Evolutionary conservation across 1,140 invertebrate species (phyloP).

Genomic region (Zaprionus taronus): DNA sequence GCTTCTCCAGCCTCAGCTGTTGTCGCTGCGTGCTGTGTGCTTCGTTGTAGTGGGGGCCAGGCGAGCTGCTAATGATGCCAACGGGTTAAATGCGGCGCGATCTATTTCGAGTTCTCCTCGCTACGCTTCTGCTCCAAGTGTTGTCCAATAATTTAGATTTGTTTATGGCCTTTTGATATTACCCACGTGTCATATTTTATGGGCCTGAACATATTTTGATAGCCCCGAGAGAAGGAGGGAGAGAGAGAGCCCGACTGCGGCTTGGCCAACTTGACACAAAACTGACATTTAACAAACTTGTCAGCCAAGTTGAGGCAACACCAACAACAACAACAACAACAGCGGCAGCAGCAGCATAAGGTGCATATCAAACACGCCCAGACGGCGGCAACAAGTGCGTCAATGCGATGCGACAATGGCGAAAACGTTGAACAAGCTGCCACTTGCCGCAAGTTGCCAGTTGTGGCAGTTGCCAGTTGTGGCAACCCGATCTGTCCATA

Average conservation of each 20-base stretch:
- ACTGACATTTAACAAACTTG: slow-evolving; percentile 79
- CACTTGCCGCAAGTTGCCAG: slow-evolving; percentile 40
- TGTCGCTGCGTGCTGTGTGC: not conserved
- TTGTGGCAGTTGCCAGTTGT: slow-evolving; percentile 31
- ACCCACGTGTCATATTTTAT: slow-evolving; percentile 77
- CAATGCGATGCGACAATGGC: slow-evolving; percentile 54
- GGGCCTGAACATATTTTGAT: slow-evolving; percentile 62
- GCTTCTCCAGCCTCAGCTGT: slow-evolving; percentile 25
- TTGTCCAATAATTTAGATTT: slow-evolving; percentile 74
- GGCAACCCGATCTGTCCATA: slow-evolving; percentile 59
- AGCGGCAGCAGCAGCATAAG: slow-evolving; percentile 29
- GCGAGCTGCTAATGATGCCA: slow-evolving; percentile 80
- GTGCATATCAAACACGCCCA: slow-evolving; percentile 74
- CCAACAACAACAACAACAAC: slow-evolving; percentile 15
- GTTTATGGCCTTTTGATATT: slow-evolving; percentile 74
- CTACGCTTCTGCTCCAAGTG: slow-evolving; percentile 48
- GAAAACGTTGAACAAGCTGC: slow-evolving; percentile 63
- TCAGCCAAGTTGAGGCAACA: slow-evolving; percentile 63
- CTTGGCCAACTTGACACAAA: slow-evolving; percentile 71
- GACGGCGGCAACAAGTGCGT: slow-evolving; percentile 44
- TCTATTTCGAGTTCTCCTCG: slow-evolving; percentile 61
- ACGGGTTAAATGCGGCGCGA: slow-evolving; percentile 73
- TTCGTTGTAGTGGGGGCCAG: not conserved
- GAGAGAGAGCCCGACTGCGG: not conserved
- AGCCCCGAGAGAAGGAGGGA: not conserved